Conservation (phyloP, 2,113 vertebrate species). For the Pseudorectes ferrugineus region DNA sequence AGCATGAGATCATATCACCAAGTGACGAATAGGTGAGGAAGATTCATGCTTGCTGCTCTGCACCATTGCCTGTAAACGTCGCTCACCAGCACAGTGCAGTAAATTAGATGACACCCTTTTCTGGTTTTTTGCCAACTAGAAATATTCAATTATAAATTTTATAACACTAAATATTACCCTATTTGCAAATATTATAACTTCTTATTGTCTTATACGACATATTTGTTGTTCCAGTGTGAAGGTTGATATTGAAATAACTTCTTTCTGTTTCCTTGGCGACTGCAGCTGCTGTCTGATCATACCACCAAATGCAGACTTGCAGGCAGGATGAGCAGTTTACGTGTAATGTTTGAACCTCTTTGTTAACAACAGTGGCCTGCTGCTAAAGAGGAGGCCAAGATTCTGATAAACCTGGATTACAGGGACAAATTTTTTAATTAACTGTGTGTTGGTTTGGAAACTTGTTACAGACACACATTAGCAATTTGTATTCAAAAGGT, state of each 20-base stretch:
- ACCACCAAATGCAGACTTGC: neutral
- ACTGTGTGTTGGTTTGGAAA: neutral
- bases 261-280: constrained; percentile 63
- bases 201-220: neutral
- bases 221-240: constrained; percentile 17
- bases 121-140: neutral
- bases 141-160: constrained; percentile 48
- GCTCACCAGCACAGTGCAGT: neutral
- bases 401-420: neutral
- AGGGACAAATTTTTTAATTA: neutral
- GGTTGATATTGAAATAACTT: neutral
- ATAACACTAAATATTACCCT: constrained; percentile 25
- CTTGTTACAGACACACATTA: neutral
- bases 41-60: neutral
- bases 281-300: neutral
- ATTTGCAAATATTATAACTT: constrained; percentile 37
- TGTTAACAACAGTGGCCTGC: neutral
- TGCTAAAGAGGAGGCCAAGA: neutral
- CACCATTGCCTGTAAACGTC: neutral
- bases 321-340: neutral
- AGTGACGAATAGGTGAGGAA: neutral
- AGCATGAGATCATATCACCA: neutral
- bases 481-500: neutral
- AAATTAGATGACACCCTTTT: neutral
- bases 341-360: neutral